These are phyloP conservation scores for Alentia gelatinosa DNA, from an alignment of 2,888 invertebrate genomes.

Conservation along the genomic window DNA sequence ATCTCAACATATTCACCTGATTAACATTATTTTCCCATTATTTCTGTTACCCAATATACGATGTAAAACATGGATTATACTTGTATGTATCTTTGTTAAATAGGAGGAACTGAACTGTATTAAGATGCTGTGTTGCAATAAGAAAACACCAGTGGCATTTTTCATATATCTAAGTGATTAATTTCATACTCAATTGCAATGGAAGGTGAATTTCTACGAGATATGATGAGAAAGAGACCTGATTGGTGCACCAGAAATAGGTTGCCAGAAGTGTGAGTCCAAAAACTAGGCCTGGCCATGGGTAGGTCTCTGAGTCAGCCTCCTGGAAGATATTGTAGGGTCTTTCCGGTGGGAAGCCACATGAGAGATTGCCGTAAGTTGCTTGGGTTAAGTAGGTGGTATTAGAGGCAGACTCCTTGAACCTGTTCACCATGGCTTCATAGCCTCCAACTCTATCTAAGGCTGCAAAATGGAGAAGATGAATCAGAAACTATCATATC, in stretches of 20 bases:
- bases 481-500: no score
- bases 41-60: no score
- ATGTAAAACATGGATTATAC: no score
- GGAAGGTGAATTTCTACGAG: no score
- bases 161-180: no score
- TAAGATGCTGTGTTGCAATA: no score
- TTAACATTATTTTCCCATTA: no score
- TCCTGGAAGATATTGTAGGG: conserved; percentile 65
- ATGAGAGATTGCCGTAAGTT: conserved; percentile 55
- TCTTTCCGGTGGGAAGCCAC: conserved; percentile 65
- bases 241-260: conserved; percentile 65
- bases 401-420: conserved; percentile 79
- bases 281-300: conserved; percentile 66
- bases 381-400: conserved; percentile 67
- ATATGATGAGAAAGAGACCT: conserved; percentile 61
- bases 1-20: no score
- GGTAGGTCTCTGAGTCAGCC: conserved; percentile 62
- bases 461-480: conserved; percentile 66
- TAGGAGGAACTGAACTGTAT: no score
- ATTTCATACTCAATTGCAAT: no score
- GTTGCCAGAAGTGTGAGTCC: conserved; percentile 64
- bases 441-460: conserved; percentile 81
- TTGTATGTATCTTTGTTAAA: no score
- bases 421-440: conserved; percentile 78
- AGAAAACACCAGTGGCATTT: no score